Evolutionary conservation across 92 coral and sea anemone species (phyloP), one percentile per base, ranked within the genome.

Genomic region (Umimayanthus kanabou): DNA sequence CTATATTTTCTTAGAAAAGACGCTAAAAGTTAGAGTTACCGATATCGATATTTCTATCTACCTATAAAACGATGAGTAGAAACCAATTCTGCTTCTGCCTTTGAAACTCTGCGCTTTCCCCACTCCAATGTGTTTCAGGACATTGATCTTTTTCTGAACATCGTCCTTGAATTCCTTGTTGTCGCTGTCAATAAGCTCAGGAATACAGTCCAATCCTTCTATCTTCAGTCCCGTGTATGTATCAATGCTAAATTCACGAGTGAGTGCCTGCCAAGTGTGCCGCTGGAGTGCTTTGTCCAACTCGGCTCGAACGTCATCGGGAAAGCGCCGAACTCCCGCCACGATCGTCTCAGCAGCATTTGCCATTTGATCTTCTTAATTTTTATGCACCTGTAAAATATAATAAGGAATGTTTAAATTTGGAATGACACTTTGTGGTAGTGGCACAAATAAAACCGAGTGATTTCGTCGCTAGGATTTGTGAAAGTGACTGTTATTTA

Each of bases 201-300:
- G 72, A 66, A 89, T 84, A 13, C 30, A 7, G 18, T 89, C 88
- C 5, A 89, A 77, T 10, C 88, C 91, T 66, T 77, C 80, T 4
- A 20, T 72, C 67, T 64, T 1, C 61, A 89, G 42, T 15, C 88
- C 91, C 3, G 91, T 89, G 18, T 39, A 84, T 20, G 88, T 47
- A 47, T 89, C 89, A 18, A 85, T 45, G 43, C 91, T 84, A 29
- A 89, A 89, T 26, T 85, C 91, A 23, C 88, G 87, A 3, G 91
- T 89, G 70, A 89, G 47, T 13, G 79, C 67, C 71, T 89, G 85
- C 89, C 91, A 85, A 30, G 89, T 77, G 55, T 81, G 65, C 4
- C 91, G 58, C 29, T 67, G 40, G 23, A 89, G 39, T 10, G 88
- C 50, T 80, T 49, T 77, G 85, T 89, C 69, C 0, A 89, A 72